Conservation (phyloP, 2,888 invertebrate species). For the Tiliacea aurago region DNA sequence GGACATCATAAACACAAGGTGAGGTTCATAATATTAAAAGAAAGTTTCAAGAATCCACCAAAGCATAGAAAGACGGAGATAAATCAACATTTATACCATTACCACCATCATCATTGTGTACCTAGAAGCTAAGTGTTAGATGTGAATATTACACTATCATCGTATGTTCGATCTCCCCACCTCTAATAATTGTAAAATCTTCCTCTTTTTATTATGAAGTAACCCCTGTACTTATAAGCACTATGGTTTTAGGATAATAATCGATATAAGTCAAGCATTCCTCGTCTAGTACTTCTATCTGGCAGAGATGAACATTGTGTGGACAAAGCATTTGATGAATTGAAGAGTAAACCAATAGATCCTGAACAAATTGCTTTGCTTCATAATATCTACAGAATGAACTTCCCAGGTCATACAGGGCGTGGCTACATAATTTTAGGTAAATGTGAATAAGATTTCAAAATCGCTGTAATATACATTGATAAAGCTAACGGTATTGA, state of each 20-base stretch:
- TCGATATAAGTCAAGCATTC: conserved; percentile 13
- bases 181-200: neutral
- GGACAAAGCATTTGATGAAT: neutral
- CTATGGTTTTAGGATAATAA: neutral
- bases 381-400: conserved; percentile 14
- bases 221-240: neutral
- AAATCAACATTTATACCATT: too few species aligned
- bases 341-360: conserved; percentile 16
- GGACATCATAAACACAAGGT: conserved; percentile 22
- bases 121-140: too few species aligned
- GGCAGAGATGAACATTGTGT: conserved; percentile 11
- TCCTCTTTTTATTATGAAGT: neutral
- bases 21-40: neutral
- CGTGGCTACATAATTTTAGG: conserved; percentile 9
- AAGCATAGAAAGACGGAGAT: too few species aligned
- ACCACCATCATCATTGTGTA: too few species aligned
- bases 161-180: too few species aligned
- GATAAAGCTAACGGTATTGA: too few species aligned
- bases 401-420: conserved; percentile 19
- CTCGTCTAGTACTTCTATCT: conserved; percentile 3
- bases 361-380: conserved; percentile 24
- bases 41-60: too few species aligned
- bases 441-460: neutral
- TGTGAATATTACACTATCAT: too few species aligned
- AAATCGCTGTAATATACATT: too few species aligned